Base-by-base conservation (phyloP, 2,888 invertebrate species). In the Ophion ellenae region DNA sequence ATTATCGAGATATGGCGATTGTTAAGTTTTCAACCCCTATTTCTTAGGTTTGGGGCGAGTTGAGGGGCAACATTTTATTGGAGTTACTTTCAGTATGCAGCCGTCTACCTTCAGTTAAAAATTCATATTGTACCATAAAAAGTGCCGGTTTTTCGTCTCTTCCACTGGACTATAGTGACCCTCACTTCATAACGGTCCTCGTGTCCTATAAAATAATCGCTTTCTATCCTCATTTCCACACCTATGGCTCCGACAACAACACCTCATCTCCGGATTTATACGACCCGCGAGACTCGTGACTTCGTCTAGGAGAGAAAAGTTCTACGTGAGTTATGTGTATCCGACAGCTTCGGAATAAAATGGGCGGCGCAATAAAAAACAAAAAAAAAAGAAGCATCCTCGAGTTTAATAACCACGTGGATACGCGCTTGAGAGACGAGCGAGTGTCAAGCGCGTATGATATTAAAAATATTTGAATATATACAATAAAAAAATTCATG, bases 401-500 rank as follows among this genome's bases (percentile, higher is more conserved):
- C 24, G 24, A 17, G 61, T 71, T 57, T 84, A 82, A 85, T 79
- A 82, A 85, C 78, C 74, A 81, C 70, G 71, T 75, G 67, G 59
- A 47, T 75, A 32, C 64, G 24, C 32, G 14, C 40, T 11, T 11
- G 57, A n/a, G 45, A 71, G 75, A 76, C 70, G 67, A 63, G 83
- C 75, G 71, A 73, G 70, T 85, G 76, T 79, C 82, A 79, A 75
- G 59, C 74, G 71, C 63, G 76, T 76, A 80, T 80, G 76, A 83
- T 85, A 83, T 85, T 83, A 73, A 83, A 76, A 66, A 80, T 76
- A 80, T 83, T 71, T 83, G 71, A 83, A 80, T 80, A 83, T 53
- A 53, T 77, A 73, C 70, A 79, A 85, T 66, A 80, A 83, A 85
- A 85, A 80, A 76, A 77, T 85, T 85, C 80, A 83, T 67, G 79